A percentile compares a stretch with the other conserved stretches of the same genome.
Evolutionary conservation across 1,140 invertebrate genomes (phyloP).

Genomic region (Drusus annulatus): DNA sequence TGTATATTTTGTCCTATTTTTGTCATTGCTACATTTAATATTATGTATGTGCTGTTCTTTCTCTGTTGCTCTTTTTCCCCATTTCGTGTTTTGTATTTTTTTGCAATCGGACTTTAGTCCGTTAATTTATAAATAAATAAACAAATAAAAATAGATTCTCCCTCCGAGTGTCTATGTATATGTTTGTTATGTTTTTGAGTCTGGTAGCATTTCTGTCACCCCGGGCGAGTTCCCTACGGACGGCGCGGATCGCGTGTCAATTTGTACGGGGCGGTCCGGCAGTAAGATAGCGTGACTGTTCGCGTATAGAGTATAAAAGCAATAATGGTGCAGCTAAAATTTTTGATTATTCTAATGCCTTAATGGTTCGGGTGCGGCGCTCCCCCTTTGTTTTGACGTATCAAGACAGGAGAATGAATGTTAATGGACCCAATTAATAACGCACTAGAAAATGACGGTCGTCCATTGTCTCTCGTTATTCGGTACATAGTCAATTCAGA

Average conservation of each 20-base stretch:
- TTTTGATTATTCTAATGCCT: constrained; percentile 4
- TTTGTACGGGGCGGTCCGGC: not conserved
- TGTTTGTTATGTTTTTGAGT: no score
- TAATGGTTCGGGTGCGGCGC: not conserved
- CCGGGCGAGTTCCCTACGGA: constrained; percentile 2
- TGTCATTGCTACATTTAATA: no score
- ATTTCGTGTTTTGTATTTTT: no score
- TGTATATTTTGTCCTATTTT: no score
- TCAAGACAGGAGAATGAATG: not conserved
- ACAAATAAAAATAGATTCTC: not conserved
- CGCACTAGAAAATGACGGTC: no score
- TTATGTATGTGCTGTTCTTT: no score
- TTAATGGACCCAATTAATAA: constrained; percentile 1
- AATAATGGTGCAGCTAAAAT: constrained; percentile 6
- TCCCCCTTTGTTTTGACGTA: not conserved
- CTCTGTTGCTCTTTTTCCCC: no score
- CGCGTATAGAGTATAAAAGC: constrained; percentile 21
- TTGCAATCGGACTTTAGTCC: no score
- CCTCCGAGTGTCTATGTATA: no score
- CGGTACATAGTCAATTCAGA: no score
- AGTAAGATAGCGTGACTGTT: constrained; percentile 27
- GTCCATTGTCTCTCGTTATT: no score
- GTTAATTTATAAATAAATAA: not conserved
- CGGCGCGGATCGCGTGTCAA: not conserved
- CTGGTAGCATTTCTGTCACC: not conserved